Conservation (phyloP, 2,113 vertebrate species). For the Lophura nycthemera region DNA sequence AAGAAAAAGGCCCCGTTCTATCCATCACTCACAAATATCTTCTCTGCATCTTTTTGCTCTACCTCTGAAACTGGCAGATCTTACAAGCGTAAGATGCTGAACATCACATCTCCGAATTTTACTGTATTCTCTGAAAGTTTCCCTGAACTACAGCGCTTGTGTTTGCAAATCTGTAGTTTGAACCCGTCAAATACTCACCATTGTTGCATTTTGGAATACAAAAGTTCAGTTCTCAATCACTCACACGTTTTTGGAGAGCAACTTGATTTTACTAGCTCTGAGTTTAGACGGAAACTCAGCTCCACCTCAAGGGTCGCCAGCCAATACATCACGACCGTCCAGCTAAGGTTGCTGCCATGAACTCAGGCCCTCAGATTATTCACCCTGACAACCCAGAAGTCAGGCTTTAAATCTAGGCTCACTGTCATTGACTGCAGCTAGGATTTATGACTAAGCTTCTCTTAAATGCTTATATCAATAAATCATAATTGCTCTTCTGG, state of each 20-base stretch:
- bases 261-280: background rate
- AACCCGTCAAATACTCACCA: background rate
- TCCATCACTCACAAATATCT: background rate
- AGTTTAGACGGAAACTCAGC: background rate
- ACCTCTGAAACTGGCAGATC: background rate
- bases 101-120: background rate
- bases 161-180: background rate
- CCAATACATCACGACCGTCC: background rate
- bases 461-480: background rate
- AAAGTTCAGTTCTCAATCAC: background rate
- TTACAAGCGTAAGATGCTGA: background rate
- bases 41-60: background rate
- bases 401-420: conserved; percentile 3
- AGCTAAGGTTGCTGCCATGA: background rate
- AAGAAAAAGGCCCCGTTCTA: background rate
- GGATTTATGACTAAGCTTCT: conserved; percentile 18
- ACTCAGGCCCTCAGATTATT: conserved; percentile 14
- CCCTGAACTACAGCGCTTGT: background rate
- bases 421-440: background rate
- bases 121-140: background rate
- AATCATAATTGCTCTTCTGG: background rate
- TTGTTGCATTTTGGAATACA: background rate
- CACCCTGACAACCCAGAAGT: background rate
- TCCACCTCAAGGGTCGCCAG: background rate
- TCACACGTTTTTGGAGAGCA: background rate